Evolutionary conservation across 1,140 invertebrate species (phyloP).

Genomic region (Lucilia cuprina): DNA sequence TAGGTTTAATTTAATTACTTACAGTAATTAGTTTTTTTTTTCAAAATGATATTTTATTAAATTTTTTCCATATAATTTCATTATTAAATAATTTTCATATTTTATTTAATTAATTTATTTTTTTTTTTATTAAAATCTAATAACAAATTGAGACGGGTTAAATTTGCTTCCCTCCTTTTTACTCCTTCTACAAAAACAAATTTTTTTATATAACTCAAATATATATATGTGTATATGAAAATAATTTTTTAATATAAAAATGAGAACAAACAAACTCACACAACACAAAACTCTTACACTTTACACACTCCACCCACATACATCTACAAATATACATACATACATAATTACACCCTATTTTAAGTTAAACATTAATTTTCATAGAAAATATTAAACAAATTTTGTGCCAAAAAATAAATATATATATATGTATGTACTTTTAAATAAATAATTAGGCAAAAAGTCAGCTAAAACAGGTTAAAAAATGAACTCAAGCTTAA

Average conservation of each 20-base stretch:
- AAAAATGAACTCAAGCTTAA: slow-evolving; percentile 10
- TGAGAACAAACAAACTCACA: too few species aligned
- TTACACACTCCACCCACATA: not conserved
- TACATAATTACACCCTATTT: not conserved
- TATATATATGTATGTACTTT: too few species aligned
- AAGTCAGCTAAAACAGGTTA: not conserved
- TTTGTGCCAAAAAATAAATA: too few species aligned
- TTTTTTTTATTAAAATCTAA: not conserved
- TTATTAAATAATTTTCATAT: not conserved
- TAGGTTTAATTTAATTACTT: too few species aligned
- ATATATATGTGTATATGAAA: not conserved
- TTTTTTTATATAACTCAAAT: not conserved
- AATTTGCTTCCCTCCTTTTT: slow-evolving; percentile 36
- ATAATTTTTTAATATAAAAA: too few species aligned
- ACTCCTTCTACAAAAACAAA: not conserved
- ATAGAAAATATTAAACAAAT: not conserved
- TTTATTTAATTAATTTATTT: slow-evolving; percentile 12
- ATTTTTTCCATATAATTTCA: too few species aligned
- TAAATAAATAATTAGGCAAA: not conserved
- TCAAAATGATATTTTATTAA: too few species aligned
- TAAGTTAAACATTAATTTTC: not conserved
- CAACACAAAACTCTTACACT: too few species aligned
- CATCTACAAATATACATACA: not conserved
- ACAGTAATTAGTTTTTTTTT: too few species aligned
- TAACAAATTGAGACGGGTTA: slow-evolving; percentile 38